Evolutionary conservation across 2,113 vertebrate species (phyloP), one percentile per base, ranked within the genome.

Genomic region (Grus americana): DNA sequence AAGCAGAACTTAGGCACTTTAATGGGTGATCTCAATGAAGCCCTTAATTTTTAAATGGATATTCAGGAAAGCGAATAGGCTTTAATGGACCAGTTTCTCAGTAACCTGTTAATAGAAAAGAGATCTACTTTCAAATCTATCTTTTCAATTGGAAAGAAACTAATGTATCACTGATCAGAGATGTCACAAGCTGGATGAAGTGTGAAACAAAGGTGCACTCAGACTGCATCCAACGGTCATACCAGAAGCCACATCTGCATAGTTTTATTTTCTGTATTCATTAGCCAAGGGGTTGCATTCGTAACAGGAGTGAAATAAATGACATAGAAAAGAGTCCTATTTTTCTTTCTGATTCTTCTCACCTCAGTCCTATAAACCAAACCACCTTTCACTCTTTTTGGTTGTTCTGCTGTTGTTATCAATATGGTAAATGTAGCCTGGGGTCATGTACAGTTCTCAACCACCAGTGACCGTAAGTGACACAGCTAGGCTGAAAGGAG

Each of bases 341-440:
- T 93, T 95, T 96, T 88, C 80, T 89, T 59, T 36, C 49, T 63
- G 63, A 68, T 67, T 47, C 47, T 88, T 95, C 62, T 90, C 63
- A 86, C 38, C 44, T 95, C 72, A 94, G 7, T 90, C 57, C 88
- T 94, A 80, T 67, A 88, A 92, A 75, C 52, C n/a, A 93, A 96
- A 95, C 67, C 50, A 86, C 44, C 30, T 94, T 90, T 84, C 79
- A 84, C 57, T 78, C 74, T 86, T 96, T 44, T 86, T 82, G 95
- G 65, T 79, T 76, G 50, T 87, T 97, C 84, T 95, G 66, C 52
- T 88, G 59, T 81, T 87, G 47, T 79, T 91, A 84, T 44, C 21
- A 46, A 38, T 62, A 50, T 8, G 1, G 36, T 44, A 62, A 70
- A 54, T 76, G 57, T 29, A 61, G 36, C 9, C 10, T 68, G 42